Base-by-base conservation (phyloP, 2,888 invertebrate genomes). In the Melipona bicolor region DNA sequence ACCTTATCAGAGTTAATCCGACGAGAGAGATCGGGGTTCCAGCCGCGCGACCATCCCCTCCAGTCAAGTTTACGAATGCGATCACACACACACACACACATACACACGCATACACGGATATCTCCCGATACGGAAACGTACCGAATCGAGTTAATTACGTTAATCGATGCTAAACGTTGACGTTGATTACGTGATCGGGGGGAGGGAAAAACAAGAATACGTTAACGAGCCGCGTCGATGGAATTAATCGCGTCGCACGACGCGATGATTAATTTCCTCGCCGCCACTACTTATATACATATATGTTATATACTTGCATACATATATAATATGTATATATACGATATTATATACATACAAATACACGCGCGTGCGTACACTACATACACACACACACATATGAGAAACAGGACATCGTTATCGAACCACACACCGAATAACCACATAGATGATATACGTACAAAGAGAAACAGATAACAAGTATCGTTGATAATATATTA, bases 81-180 rank as follows among this genome's bases (percentile, higher is more conserved):
- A 73, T 61, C 67, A 43, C 68, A 43, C 43, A 43, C 43, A 43
- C 43, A 11, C 43, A 43, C 43, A 43, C 36, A 36, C 67, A 27
- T 61, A 36, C 36, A 43, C 36, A 43, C 36, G 2, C 43, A 43
- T 2, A 43, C 43, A 61, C 61, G 79, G 81, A 71, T 70, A 65
- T 24, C 27, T 43, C 49, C n/a, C 69, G 76, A 64, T 54, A 69
- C 61, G 61, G 76, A 65, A 52, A 67, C 61, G 67, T 59, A 17
- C 56, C 68, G 68, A 50, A 67, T 72, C 78, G 72, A 74, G 61
- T 69, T 84, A 84, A 84, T 84, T 84, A 75, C 75, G 75, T 84
- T 84, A 79, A 84, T 84, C 72, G 79, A 84, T 70, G 56, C 79
- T 72, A 79, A 83, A 69, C 75, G 71, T 72, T 67, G 70, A 74